Base-by-base conservation (phyloP, 1,140 invertebrate species). In the Pseudomyrmex flavicornis region DNA sequence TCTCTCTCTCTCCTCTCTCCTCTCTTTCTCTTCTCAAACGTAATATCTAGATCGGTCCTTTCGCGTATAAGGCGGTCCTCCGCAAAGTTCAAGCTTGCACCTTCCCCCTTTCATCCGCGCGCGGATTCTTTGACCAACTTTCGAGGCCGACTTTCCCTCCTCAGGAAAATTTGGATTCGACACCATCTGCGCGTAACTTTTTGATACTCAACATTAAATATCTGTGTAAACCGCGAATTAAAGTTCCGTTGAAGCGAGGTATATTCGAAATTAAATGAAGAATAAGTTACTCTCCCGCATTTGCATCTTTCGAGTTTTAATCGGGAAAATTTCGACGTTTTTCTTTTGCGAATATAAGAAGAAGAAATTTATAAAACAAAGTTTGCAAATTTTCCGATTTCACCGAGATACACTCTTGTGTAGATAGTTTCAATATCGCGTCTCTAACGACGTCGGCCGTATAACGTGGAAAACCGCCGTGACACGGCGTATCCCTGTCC, bases 121-220 rank as follows among this genome's bases (percentile, higher is more conserved):
- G 44, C 48, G 62, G 26, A 68, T 77, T 77, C 75, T 46, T 77
- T 10, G 66, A 58, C 54, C 76, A 48, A 80, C 20, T 80, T 80
- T n/a, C 15, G 22, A 22, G 15, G 48, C 44, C 12, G 62, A 66
- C 74, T 77, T 54, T 52, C 10, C 62, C 20, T n/a, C 48, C 13
- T 26, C 70, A 20, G 61, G 65, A 72, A 80, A 80, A 80, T 80
- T 70, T 69, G 54, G 76, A 80, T 80, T 80, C 54, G 46, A 80
- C 76, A 48, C 66, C 44, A 80, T 72, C 76, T 59, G 65, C 76
- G 52, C 54, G 66, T 46, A 70, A 72, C 66, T 80, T 80, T 59
- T 59, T 50, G 66, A 80, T 80, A 59, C 66, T 80, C 76, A 17
- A 80, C 76, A 61, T 80, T 72, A 80, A 80, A 80, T 80, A 70